Evolutionary conservation across 2,888 invertebrate species (phyloP), one percentile per base, ranked within the genome.

Genomic region (Argyresthia albistria): DNA sequence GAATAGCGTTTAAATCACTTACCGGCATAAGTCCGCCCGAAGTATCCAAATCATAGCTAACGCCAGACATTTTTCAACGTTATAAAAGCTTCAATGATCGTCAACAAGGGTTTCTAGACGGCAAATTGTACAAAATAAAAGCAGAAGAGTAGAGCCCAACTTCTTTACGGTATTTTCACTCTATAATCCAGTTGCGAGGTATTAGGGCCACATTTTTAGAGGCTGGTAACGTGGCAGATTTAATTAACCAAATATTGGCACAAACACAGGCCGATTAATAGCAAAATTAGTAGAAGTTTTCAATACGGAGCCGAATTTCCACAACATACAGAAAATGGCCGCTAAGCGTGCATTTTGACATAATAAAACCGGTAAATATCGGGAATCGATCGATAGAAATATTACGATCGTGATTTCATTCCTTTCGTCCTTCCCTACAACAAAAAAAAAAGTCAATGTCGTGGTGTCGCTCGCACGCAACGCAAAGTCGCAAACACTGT

Each of bases 11-110:
- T 43, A 57, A 59, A 84, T 89, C 88, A 88, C 92, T 90, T 84
- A 96, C 96, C 88, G 95, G 95, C 96, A 96, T 96, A 57, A 96
- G 89, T 59, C 95, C 93, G 58, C 94, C 93, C 57, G 93, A 92
- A 58, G 92, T 91, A 70, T 93, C 93, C 63, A 94, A 88, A 80
- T 95, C 95, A 73, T 94, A 94, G 62, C 93, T 92, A 55, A 91
- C 88, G 65, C 70, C 83, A 58, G 87, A 80, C 87, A 87, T 87
- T 57, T 43, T 56, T 35, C 6, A 25, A 25, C 25, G 25, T 25
- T 25, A 4, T 25, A 25, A 10, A 25, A 36, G 35, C 35, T 11
- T 4, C 43, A 51, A 35, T 14, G 11, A 42, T 11, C 35, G 11
- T 9, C 35, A 1, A n/a, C 4, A 12, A 12, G 6, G 16, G 12